Base-by-base conservation (phyloP, 1,140 invertebrate genomes). In the Sitophilus oryzae region DNA sequence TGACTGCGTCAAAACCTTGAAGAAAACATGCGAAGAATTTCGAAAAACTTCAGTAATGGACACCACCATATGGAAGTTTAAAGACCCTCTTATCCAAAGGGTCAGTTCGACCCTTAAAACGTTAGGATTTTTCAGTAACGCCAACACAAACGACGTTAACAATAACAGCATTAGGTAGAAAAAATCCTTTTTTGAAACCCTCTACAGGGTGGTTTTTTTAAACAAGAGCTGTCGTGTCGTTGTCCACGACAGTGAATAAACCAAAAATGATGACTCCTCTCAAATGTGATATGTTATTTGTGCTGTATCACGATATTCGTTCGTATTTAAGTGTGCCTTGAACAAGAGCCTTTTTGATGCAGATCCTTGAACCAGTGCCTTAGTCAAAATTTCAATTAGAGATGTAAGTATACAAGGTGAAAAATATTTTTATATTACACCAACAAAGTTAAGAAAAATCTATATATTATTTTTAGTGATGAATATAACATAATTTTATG, bases 1-100 rank as follows among this genome's bases (percentile, higher is more conserved):
- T 9, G 89, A 93, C 66, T 96, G 93, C 72, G 91, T 94, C 9
- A 89, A 85, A 52, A 90, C 89, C 10, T 71, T 94, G 58, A 90
- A 89, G 72, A 93, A 93, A 71, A 62, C 79, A 21, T 96, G 92
- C 73, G 80, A 83, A 14, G 85, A 92, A 62, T 93, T 86, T 68
- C 78, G 88, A 18, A 83, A 88, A 64, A 84, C 89, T 58, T 89
- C 88, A 18, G 79, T 91, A 14, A 78, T 88, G 64, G 92, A 96
- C 66, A 87, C 85, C 1, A 88, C 86, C 21, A 88, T 95, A 48
- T 94, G 91, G 91, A 82, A 85, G 59, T 93, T 86, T 73, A 89
- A 87, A 67, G 84, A 88, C 10, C 75, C 82, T 47, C 76, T 93
- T 1, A 78, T 91, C 41, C 68, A 77, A 1, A 74, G 84, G 54